phyloP scores from a whole-genome alignment of 2,797 vertebrate species.

The Micropoecilia bifurca region DNA sequence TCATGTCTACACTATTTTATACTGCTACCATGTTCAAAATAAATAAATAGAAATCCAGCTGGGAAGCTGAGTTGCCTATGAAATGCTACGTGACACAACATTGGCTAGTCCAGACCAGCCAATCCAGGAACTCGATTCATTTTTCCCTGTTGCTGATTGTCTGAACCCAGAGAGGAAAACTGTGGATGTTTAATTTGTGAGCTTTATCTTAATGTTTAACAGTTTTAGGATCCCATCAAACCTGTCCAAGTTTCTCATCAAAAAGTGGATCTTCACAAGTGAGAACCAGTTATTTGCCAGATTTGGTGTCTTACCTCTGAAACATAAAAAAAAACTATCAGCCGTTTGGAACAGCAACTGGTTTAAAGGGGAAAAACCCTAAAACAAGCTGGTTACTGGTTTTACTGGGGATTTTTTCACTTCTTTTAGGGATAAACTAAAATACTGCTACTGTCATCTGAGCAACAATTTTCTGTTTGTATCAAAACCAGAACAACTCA shows the following conservation, averaged over 20 bases:
- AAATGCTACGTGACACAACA: too few relatives aligned
- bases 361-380: not conserved
- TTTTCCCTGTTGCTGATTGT: too few relatives aligned
- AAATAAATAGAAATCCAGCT: too few relatives aligned
- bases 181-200: too few relatives aligned
- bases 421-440: not conserved
- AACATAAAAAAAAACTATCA: not conserved
- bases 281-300: not conserved
- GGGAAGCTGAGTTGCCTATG: too few relatives aligned
- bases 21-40: too few relatives aligned
- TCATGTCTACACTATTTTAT: too few relatives aligned
- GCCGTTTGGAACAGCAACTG: not conserved
- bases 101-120: too few relatives aligned
- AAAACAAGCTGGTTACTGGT: not conserved
- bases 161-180: too few relatives aligned
- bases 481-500: not conserved
- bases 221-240: not conserved
- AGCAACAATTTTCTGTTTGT: not conserved
- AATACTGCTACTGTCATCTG: not conserved
- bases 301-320: not conserved
- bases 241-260: not conserved
- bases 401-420: not conserved
- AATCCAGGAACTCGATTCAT: too few relatives aligned
- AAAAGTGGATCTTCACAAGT: not conserved
- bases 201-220: not conserved